phyloP scores from a whole-genome alignment of 2,113 vertebrate species.

The Lepus americanus region DNA sequence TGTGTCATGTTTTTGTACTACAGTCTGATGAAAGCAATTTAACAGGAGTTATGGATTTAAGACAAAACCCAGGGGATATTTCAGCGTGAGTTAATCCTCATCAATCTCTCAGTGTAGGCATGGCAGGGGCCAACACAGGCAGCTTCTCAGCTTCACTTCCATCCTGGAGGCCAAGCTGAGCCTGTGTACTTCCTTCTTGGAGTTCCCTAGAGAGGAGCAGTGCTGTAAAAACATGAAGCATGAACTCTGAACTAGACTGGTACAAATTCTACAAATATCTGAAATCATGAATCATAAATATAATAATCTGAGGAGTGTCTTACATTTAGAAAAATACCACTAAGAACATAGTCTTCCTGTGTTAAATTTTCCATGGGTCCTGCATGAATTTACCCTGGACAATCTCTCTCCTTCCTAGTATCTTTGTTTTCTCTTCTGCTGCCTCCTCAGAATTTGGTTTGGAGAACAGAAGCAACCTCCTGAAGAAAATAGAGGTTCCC shows the following conservation, averaged over 20 bases:
- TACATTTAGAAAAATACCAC: not conserved
- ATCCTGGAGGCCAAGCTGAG: not conserved
- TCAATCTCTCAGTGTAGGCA: not conserved
- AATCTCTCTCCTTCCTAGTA: not conserved
- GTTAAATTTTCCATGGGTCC: not conserved
- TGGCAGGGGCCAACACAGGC: not conserved
- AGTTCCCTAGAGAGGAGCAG: not conserved
- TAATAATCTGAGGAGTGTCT: not conserved
- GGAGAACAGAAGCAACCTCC: slow-evolving; percentile 7
- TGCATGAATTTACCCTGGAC: not conserved
- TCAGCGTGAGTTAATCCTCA: not conserved
- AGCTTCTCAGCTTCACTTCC: not conserved
- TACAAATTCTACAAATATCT: not conserved
- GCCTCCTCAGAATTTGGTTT: not conserved
- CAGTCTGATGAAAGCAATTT: not conserved
- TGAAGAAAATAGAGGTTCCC: slow-evolving; percentile 35
- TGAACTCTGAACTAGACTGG: accelerated
- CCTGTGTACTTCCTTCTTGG: not conserved
- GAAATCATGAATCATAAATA: not conserved
- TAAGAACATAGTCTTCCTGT: not conserved
- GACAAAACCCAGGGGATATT: not conserved
- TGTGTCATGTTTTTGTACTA: not conserved
- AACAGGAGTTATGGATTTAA: not conserved
- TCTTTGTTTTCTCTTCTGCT: not conserved
- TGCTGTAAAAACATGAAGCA: not conserved